Evolutionary conservation across 2,888 invertebrate genomes (phyloP), one percentile per base, ranked within the genome.

Genomic region (Vesta saturnalis): DNA sequence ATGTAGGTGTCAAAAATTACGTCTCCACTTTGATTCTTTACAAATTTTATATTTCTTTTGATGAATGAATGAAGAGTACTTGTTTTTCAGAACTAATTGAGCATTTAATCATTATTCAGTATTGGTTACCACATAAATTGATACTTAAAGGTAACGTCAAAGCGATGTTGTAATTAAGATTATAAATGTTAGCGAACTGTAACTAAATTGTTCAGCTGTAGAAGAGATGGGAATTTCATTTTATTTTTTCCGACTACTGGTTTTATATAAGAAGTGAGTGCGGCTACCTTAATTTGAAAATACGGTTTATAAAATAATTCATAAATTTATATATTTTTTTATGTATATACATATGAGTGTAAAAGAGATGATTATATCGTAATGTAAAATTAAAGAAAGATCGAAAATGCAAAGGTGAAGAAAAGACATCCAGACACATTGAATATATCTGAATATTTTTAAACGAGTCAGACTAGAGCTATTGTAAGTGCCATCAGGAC

Each of bases 231-330:
- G 64, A 62, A 66, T 66, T 69, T 66, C 66, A 63, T 69, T 80
- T 81, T 80, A 77, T 80, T 81, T 80, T 79, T 76, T 76, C 77
- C 79, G 83, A 83, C 83, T 83, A 83, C 83, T 83, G 83, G 83
- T 83, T 83, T 83, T 83, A 79, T 81, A 81, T 82, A 81, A 83
- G 82, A 80, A 80, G 80, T 81, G 80, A 79, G 79, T 81, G 80
- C 80, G 80, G 81, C 81, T 77, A 76, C 78, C 80, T 81, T 82
- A 83, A 83, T 83, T 83, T 83, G 82, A 83, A 83, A 82, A 83
- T 81, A 81, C 81, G 81, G 79, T 81, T 77, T 80, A 79, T 78
- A 77, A 73, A 73, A 77, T 78, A 77, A 77, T 77, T 77, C 74
- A 77, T 75, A 76, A 77, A 71, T 74, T 72, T 70, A 73, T 70